Evolutionary conservation across 2,888 invertebrate species (phyloP), one percentile per base, ranked within the genome.

Genomic region (Pelosia muscerda): DNA sequence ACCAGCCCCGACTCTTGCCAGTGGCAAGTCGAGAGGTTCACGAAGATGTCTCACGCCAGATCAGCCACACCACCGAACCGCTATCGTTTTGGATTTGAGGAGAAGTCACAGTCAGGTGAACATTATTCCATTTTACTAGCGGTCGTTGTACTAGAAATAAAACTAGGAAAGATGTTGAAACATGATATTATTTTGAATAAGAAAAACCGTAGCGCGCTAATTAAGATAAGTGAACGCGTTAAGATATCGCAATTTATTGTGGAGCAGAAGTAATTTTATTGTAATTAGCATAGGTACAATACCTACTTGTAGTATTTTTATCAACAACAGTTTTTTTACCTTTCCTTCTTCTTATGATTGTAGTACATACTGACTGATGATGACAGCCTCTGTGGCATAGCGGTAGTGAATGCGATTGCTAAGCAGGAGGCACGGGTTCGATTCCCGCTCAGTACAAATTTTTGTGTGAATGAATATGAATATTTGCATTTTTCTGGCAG

Each of bases 1-100:
- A 0, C 98, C 98, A 0, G 96, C 97, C 0, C 97, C 97, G 0
- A 97, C 97, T 0, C 94, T 97, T 6, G 96, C 96, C 10, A 97
- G 97, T 84, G 96, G 96, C 77, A 95, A 97, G 87, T 96, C 97
- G 63, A 86, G 97, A 82, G 95, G 97, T 70, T 95, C 97, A 81
- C 95, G 97, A 71, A 90, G 97, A 62, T 97, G 97, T 81, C 95
- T 97, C 31, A 97, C 97, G 0, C 97, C 97, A 0, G 97, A 97
- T 86, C 96, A 97, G 56, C 90, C 95, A 1, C 91, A 93, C 64
- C 96, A 96, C 74, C 95, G 96, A 71, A 97, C 97, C 25, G 92
- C 96, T 67, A 95, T 97, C n/a, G 96, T 97, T 22, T 87, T 97
- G 57, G 97, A 97, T 89, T 89, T 97, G 63, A 88, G 97, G 67